Conservation (phyloP, 2,797 vertebrate species). For the Enteromius argenteus region DNA sequence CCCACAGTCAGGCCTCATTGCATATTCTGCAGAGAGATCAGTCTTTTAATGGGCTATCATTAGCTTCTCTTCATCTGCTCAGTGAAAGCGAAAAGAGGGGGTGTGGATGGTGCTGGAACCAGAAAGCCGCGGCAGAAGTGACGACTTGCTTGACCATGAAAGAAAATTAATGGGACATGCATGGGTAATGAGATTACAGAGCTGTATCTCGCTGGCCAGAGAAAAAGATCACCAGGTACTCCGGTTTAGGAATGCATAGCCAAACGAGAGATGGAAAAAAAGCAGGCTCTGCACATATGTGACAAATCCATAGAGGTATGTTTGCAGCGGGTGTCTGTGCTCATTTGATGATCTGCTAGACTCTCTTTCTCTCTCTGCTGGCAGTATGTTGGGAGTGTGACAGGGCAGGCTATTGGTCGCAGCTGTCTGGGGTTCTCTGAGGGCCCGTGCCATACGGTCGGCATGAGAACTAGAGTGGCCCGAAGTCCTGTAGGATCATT, state of each 20-base stretch:
- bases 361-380: constrained; percentile 48
- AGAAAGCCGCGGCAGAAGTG: constrained; percentile 63
- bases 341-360: constrained; percentile 61
- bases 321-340: constrained; percentile 63
- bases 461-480: constrained; percentile 46
- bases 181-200: constrained; percentile 75
- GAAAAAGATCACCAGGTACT: constrained; percentile 67
- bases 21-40: constrained; percentile 67
- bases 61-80: constrained; percentile 59
- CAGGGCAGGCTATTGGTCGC: constrained; percentile 62
- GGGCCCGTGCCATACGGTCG: constrained; percentile 50
- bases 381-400: constrained; percentile 36
- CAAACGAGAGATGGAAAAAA: constrained; percentile 13
- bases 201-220: constrained; percentile 58
- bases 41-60: constrained; percentile 51
- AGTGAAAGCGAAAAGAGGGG: constrained; percentile 63
- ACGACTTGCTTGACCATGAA: constrained; percentile 66
- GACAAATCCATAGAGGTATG: constrained; percentile 25
- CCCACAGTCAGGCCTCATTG: constrained; percentile 62
- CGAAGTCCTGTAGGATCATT: constrained; percentile 37
- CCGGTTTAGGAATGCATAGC: constrained; percentile 53
- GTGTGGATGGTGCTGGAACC: constrained; percentile 52
- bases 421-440: constrained; percentile 56
- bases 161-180: constrained; percentile 76
- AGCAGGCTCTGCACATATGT: constrained; percentile 33